phyloP scores from a whole-genome alignment of 2,888 invertebrate species.

The Neelides folsomi region DNA sequence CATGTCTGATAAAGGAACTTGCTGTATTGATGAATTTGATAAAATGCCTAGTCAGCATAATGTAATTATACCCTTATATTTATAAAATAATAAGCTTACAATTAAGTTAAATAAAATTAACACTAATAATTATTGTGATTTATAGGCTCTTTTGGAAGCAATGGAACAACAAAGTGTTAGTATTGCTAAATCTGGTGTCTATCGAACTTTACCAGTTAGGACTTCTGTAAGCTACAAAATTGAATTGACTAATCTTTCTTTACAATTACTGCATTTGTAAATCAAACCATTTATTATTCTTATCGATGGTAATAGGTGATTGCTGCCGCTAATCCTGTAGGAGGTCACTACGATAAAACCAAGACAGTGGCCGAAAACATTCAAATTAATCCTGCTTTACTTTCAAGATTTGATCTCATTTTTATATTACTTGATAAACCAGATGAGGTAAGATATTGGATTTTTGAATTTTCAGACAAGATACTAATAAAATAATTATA shows the following conservation, averaged over 20 bases:
- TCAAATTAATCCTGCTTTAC: conserved; percentile 65
- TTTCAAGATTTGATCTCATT: conserved; percentile 84
- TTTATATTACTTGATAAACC: conserved; percentile 80
- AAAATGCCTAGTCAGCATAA: conserved; percentile 70
- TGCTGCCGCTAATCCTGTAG: conserved; percentile 83
- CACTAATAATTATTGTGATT: conserved; percentile 18
- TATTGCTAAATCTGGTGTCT: conserved; percentile 56
- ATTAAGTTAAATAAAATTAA: no score
- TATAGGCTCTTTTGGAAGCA: conserved; percentile 68
- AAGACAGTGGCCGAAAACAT: conserved; percentile 83
- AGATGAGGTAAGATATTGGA: conserved; percentile 48
- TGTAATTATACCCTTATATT: no score
- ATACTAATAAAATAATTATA: not conserved
- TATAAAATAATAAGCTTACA: not conserved
- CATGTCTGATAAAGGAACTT: conserved; percentile 72
- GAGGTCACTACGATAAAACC: conserved; percentile 73
- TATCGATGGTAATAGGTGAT: no score
- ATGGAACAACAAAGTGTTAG: conserved; percentile 90
- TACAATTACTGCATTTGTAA: no score
- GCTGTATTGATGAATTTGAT: conserved; percentile 92
- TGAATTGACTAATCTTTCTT: no score
- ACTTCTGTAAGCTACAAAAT: conserved; percentile 31
- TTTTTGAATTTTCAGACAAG: not conserved
- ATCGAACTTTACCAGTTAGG: conserved; percentile 41
- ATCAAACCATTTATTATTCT: no score